Base-by-base conservation (phyloP, 2,888 invertebrate species). In the Eilema caniola region DNA sequence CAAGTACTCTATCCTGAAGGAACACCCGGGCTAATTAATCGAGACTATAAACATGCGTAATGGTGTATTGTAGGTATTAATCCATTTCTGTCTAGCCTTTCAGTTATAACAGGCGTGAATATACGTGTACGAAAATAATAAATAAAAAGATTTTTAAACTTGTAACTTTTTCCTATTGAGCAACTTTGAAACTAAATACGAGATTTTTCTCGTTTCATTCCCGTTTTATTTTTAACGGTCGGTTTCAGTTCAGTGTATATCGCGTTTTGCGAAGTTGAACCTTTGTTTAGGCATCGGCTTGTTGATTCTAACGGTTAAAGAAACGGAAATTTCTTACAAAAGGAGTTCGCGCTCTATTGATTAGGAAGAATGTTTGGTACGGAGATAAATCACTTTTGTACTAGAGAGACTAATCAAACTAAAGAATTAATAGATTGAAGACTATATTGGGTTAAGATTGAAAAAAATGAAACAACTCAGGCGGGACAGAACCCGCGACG, bases 271-370 rank as follows among this genome's bases (percentile, higher is more conserved):
- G 14, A 72, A 70, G 69, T 80, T 69, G 16, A 62, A 61, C 20
- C 47, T 70, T 69, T 74, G 69, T 67, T 74, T 41, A 72, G 67
- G 66, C 61, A 28, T 57, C 25, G 24, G 57, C 70, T 53, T 74
- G 59, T 70, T 70, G 33, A 57, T 20, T 71, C 71, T 72, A 72
- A 66, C 63, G 67, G 16, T 71, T 65, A 64, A 67, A n/a, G 28
- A 61, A 23, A 62, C 20, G 7, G 24, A 53, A 67, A 31, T 61
- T 61, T 67, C 47, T 60, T 23, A 47, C 67, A 31, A 61, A 61
- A 31, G 23, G 28, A 61, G 47, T 59, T 47, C 31, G 61, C 24
- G 61, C n/a, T 60, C 61, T 53, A 66, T 57, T 62, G 62, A 56
- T 63, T 47, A 23, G 2, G 16, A 28, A 25, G 12, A 66, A 41